Conservation (phyloP, 2,888 invertebrate species). For the Meghimatium bilineatum region DNA sequence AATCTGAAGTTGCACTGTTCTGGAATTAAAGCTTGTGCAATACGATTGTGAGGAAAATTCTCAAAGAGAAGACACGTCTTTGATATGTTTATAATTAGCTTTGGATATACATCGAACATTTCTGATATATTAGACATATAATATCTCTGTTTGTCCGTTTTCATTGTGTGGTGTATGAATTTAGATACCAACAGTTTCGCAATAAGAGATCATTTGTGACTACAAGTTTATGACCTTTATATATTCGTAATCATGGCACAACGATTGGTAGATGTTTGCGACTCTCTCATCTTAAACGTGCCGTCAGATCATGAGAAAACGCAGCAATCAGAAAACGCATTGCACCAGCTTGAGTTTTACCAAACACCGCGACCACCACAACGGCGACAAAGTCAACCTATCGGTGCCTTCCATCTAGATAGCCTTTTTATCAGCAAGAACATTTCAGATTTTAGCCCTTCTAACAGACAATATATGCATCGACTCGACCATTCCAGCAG, state of each 20-base stretch:
- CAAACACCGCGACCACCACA: neutral
- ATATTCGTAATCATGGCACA: slow-evolving; percentile 20
- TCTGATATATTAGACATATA: neutral
- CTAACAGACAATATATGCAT: neutral
- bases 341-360: neutral
- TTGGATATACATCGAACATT: neutral
- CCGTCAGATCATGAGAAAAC: neutral
- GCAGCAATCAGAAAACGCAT: neutral
- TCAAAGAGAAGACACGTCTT: neutral
- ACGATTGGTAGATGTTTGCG: slow-evolving; percentile 36
- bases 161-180: neutral
- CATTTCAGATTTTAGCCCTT: neutral
- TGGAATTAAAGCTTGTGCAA: neutral
- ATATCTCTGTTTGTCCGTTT: neutral
- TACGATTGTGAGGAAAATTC: neutral
- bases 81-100: neutral
- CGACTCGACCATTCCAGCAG: neutral
- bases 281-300: slow-evolving; percentile 36
- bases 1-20: neutral
- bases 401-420: slow-evolving; percentile 15
- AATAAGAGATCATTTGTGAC: neutral
- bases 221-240: neutral
- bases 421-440: neutral
- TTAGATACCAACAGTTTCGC: neutral
- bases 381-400: slow-evolving; percentile 34